These are phyloP conservation scores for Cervus canadensis DNA, from an alignment of 2,113 vertebrate genomes.

Conservation along the genomic window DNA sequence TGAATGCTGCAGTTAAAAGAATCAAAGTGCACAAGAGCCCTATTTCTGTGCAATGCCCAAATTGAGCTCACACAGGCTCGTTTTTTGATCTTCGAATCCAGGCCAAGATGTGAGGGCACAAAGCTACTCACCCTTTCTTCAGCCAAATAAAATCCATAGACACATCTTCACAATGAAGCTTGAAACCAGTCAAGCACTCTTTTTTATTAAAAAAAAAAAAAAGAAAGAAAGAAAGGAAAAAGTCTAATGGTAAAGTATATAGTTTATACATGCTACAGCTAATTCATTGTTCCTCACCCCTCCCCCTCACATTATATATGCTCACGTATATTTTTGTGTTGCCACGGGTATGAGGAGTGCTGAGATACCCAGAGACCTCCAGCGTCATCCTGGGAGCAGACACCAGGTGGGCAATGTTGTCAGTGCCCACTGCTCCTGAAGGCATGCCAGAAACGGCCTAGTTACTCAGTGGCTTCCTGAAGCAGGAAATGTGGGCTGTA, in stretches of 20 bases:
- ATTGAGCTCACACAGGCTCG: background rate
- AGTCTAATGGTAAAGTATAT: slow-evolving; percentile 74
- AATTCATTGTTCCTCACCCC: slow-evolving; percentile 46
- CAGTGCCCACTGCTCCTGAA: background rate
- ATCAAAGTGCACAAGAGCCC: background rate
- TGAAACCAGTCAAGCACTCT: slow-evolving; percentile 87
- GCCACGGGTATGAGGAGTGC: background rate
- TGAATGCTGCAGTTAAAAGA: background rate
- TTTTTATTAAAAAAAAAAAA: slow-evolving; percentile 64
- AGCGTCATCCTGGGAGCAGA: accelerated
- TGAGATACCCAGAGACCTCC: background rate
- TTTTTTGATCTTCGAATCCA: background rate
- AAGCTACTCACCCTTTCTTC: background rate
- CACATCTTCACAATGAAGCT: slow-evolving; percentile 75
- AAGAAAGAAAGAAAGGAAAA: background rate
- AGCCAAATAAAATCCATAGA: slow-evolving; percentile 37
- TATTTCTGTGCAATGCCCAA: background rate
- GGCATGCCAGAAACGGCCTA: background rate
- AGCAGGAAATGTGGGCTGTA: background rate
- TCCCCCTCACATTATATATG: slow-evolving; percentile 64
- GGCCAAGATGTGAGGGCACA: background rate
- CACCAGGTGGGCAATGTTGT: accelerated
- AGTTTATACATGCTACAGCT: slow-evolving; percentile 81
- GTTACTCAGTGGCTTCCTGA: background rate
- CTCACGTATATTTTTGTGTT: slow-evolving; percentile 37